These are phyloP conservation scores for Chelon labrosus DNA, from an alignment of 2,797 vertebrate species.

Conservation along the genomic window DNA sequence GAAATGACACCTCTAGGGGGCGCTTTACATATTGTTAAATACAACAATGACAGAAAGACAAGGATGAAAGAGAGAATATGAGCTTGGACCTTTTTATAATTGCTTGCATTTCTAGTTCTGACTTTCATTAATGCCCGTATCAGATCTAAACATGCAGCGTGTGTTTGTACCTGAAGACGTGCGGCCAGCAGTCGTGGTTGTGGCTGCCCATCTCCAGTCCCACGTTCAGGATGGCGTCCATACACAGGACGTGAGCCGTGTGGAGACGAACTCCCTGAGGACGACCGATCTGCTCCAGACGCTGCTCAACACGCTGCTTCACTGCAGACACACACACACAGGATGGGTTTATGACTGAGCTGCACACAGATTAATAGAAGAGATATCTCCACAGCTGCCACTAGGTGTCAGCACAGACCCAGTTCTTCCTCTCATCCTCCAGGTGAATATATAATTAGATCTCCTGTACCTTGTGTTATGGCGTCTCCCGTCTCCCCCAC, in stretches of 20 bases:
- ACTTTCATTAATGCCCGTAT: too few relatives aligned
- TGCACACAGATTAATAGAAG: too few relatives aligned
- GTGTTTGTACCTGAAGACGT: slow-evolving; percentile 92
- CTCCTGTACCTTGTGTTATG: slow-evolving; percentile 91
- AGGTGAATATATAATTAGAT: too few relatives aligned
- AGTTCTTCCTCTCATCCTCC: not conserved
- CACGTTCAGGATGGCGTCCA: slow-evolving; percentile 97
- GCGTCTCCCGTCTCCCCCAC: slow-evolving; percentile 87
- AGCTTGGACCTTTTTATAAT: too few relatives aligned
- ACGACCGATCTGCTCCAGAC: slow-evolving; percentile 93
- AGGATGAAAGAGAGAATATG: too few relatives aligned
- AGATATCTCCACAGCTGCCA: not conserved
- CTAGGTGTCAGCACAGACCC: slow-evolving; percentile 18
- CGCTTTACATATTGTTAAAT: too few relatives aligned
- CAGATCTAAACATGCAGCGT: too few relatives aligned
- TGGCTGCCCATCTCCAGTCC: slow-evolving; percentile 99
- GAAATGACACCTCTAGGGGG: too few relatives aligned
- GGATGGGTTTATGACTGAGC: too few relatives aligned
- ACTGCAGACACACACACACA: slow-evolving; percentile 76
- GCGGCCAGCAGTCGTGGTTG: slow-evolving; percentile 98
- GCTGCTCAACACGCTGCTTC: slow-evolving; percentile 94
- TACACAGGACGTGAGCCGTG: slow-evolving; percentile 95
- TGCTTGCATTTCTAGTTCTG: too few relatives aligned
- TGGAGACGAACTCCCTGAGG: slow-evolving; percentile 92
- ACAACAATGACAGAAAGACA: too few relatives aligned